Conservation (phyloP, 2,888 invertebrate species). For the Bursaphelenchus okinawaensis region DNA sequence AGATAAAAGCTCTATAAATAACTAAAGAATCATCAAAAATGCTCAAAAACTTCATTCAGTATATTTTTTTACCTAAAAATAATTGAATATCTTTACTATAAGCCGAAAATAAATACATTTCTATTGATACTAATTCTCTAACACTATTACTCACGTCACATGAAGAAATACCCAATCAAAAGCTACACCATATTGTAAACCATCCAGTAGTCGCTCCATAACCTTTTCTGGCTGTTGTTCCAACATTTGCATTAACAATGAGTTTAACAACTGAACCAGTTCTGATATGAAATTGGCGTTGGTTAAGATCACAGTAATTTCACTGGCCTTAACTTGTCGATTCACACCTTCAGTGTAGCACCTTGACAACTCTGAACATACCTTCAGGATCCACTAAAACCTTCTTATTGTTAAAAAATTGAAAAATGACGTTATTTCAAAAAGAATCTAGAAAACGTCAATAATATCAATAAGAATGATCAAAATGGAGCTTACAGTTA, state of each 20-base stretch:
- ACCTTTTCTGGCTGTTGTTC: neutral
- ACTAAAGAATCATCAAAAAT: too few species aligned
- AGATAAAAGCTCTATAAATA: too few species aligned
- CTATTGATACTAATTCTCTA: too few species aligned
- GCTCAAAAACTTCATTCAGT: too few species aligned
- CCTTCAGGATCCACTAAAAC: conserved; percentile 1
- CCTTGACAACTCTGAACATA: neutral
- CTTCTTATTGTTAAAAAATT: neutral
- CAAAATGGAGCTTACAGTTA: neutral
- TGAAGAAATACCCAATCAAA: conserved; percentile 11
- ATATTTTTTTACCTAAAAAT: too few species aligned
- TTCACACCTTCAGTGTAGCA: neutral
- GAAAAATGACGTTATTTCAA: too few species aligned
- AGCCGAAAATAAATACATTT: too few species aligned
- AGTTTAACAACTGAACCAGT: neutral
- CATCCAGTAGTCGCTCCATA: neutral
- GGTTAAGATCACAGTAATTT: neutral
- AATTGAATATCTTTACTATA: too few species aligned
- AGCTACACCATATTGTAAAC: conserved; percentile 1
- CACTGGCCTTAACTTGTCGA: neutral
- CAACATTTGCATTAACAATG: neutral
- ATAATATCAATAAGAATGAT: too few species aligned
- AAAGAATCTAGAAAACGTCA: too few species aligned
- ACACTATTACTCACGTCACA: conserved; percentile 3
- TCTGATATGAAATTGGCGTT: neutral